Evolutionary conservation across 1,140 invertebrate species (phyloP).

Genomic region (Dendrolimus kikuchii): DNA sequence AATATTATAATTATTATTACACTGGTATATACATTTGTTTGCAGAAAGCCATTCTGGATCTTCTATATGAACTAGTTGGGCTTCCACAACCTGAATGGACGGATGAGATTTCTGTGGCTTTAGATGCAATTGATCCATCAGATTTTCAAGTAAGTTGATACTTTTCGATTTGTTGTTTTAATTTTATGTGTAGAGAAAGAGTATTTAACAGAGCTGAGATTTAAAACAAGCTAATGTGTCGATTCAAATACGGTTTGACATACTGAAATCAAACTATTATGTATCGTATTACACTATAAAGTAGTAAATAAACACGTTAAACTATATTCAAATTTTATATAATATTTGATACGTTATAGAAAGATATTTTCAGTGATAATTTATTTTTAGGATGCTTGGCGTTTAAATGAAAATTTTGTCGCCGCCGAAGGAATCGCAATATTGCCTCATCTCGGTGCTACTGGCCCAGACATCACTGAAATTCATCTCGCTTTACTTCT

Average conservation of each 20-base stretch:
- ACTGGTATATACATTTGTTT: slow-evolving; percentile 24
- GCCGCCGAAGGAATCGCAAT: slow-evolving; percentile 89
- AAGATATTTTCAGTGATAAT: not conserved
- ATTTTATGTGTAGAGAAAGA: too few species aligned
- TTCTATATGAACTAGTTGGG: slow-evolving; percentile 91
- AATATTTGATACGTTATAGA: too few species aligned
- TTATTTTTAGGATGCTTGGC: slow-evolving; percentile 82
- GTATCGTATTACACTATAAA: too few species aligned
- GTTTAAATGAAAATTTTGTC: slow-evolving; percentile 92
- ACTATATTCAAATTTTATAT: too few species aligned
- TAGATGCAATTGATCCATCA: slow-evolving; percentile 90
- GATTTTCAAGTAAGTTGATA: slow-evolving; percentile 72
- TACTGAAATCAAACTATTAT: too few species aligned
- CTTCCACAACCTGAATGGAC: slow-evolving; percentile 91
- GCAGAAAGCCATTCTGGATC: slow-evolving; percentile 91
- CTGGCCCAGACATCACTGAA: slow-evolving; percentile 91
- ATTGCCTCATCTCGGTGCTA: slow-evolving; percentile 85
- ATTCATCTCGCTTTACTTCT: slow-evolving; percentile 93
- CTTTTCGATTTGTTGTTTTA: not conserved
- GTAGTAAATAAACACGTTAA: too few species aligned
- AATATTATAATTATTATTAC: too few species aligned
- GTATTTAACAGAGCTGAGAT: too few species aligned
- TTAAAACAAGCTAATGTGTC: too few species aligned
- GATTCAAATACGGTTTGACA: too few species aligned
- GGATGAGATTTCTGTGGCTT: slow-evolving; percentile 89